phyloP scores from a whole-genome alignment of 2,888 invertebrate genomes.

The Drosophila nigritarsus region DNA sequence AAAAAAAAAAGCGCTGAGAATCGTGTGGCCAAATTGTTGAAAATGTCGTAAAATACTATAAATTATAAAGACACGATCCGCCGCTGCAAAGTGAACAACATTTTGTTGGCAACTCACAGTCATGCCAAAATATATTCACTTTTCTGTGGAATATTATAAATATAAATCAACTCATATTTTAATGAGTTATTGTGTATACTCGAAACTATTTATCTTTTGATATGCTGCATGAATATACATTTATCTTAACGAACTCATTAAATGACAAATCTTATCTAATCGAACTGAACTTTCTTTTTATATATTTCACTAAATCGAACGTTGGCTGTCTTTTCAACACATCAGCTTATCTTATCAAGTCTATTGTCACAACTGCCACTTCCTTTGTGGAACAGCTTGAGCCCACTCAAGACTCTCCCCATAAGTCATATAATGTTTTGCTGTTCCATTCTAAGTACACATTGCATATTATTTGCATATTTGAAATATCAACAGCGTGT shows the following conservation, averaged over 20 bases:
- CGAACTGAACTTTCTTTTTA: background rate
- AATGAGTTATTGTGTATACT: background rate
- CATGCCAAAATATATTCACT: background rate
- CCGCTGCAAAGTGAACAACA: background rate
- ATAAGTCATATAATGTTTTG: background rate
- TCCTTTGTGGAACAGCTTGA: background rate
- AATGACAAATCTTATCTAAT: constrained; percentile 3
- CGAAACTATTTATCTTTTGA: background rate
- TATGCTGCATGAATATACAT: background rate
- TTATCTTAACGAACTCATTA: background rate
- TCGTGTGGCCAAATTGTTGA: constrained; percentile 24
- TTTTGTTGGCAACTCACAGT: constrained; percentile 1
- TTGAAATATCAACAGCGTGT: constrained; percentile 50
- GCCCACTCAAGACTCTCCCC: background rate
- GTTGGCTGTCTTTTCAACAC: background rate
- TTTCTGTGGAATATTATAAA: constrained; percentile 16
- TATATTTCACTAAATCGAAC: background rate
- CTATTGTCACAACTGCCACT: background rate
- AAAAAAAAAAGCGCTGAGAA: constrained; percentile 25
- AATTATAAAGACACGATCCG: constrained; percentile 26
- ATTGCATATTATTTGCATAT: constrained; percentile 51
- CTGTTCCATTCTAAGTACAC: constrained; percentile 1
- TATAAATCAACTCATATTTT: background rate
- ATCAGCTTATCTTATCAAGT: constrained; percentile 18
- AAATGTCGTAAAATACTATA: constrained; percentile 13